Base-by-base conservation (phyloP, 2,113 vertebrate genomes). In the Melanotaenia duboulayi region DNA sequence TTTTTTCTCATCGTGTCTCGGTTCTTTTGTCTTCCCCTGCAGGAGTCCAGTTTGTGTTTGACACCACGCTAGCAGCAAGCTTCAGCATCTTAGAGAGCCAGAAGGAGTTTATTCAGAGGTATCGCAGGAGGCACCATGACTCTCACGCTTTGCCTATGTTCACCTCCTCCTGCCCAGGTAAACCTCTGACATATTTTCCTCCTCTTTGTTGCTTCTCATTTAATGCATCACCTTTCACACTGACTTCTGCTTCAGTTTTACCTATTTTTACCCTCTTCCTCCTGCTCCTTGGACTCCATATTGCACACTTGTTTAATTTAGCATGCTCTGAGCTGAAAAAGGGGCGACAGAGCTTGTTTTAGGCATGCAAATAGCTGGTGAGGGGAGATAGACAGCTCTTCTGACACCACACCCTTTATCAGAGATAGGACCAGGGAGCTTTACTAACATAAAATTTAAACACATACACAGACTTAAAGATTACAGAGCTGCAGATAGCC, bases 51-150 rank as follows among this genome's bases (percentile, higher is more conserved):
- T 95, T 96, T 82, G 97, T 99, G 4, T 97, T 99, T 22, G 96
- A 98, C 85, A 96, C 94, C 59, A 94, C 95, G 0, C 85, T 98
- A 65, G 96, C 97, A 7, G 95, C 96, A 7, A 96, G 97, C 51
- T 97, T 99, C 92, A 99, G 96, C 80, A 95, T 99, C 87, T 89
- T 98, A 63, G 97, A 99, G 92, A 97, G 95, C 67, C 97, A 97
- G 90, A 96, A 91, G 67, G 97, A 98, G 35, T 99, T 99, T 59
- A 92, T 99, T 78, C 95, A 95, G 71, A 91, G 96, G 0, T 97
- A 95, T 74, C 94, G 86, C 0, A 94, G 90, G 86, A 96, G 94
- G 89, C 95, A 94, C 66, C 95, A 96, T 52, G 95, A 96, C 46
- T 88, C 93, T 51, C 93, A 94, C 4, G 93, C 95, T 10, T 83